Conservation (phyloP, 1,140 invertebrate genomes). For the Gryon sp. region DNA sequence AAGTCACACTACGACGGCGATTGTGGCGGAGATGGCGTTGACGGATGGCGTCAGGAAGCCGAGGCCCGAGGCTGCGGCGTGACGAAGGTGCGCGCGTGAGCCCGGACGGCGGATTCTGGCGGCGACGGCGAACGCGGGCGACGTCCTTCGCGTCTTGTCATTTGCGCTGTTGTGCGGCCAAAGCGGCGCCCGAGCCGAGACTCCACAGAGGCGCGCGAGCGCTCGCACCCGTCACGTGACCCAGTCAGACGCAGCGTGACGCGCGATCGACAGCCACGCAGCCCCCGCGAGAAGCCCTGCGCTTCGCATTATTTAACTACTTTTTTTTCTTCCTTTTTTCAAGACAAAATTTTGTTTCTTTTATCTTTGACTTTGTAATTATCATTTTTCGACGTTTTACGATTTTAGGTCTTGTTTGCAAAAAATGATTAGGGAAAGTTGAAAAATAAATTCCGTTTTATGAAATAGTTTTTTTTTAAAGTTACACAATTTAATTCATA, state of each 20-base stretch:
- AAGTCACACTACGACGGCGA: neutral
- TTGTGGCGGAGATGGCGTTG: neutral
- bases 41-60: constrained; percentile 46
- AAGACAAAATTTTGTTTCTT: too few species aligned
- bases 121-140: constrained; percentile 63
- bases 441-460: too few species aligned
- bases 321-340: neutral
- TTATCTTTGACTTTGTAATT: too few species aligned
- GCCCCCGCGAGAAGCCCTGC: neutral
- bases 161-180: constrained; percentile 70
- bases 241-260: constrained; percentile 49
- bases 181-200: constrained; percentile 50
- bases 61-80: constrained; percentile 9
- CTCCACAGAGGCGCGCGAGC: constrained; percentile 56
- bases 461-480: too few species aligned
- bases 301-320: too few species aligned
- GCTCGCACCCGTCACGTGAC: constrained; percentile 69
- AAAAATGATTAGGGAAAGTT: too few species aligned
- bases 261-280: constrained; percentile 19
- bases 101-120: constrained; percentile 42
- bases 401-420: too few species aligned
- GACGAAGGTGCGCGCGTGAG: constrained; percentile 29
- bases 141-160: constrained; percentile 73
- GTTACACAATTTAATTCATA: too few species aligned
- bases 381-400: too few species aligned